These are phyloP conservation scores for Dufourea novaeangliae DNA, from an alignment of 1,140 invertebrate species.

Conservation along the genomic window DNA sequence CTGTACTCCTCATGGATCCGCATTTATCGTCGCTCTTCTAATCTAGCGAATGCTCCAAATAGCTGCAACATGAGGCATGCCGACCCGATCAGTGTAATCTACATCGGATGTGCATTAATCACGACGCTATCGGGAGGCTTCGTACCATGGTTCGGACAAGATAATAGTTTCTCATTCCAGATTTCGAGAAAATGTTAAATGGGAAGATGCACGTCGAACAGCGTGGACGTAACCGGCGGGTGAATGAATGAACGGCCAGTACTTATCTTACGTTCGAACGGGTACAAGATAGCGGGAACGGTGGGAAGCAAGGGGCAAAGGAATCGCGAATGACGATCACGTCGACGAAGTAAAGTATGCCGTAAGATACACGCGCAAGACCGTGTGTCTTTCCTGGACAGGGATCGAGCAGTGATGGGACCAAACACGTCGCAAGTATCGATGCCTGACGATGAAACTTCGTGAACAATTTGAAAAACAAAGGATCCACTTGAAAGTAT, in stretches of 20 bases:
- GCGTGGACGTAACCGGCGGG: slow-evolving; percentile 22
- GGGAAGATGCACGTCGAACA: not conserved
- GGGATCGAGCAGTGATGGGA: not conserved
- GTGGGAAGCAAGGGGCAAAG: slow-evolving; percentile 19
- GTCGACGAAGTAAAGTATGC: slow-evolving; percentile 70
- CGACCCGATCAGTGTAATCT: not conserved
- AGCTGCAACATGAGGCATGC: not conserved
- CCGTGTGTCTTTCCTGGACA: slow-evolving; percentile 41
- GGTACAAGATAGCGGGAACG: slow-evolving; percentile 59
- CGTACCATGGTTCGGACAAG: not conserved
- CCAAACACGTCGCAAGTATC: not conserved
- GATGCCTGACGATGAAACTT: too few species aligned
- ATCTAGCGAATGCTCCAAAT: slow-evolving; percentile 5
- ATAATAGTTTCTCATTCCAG: slow-evolving; percentile 1
- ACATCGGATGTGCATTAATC: slow-evolving; percentile 4
- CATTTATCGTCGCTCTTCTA: not conserved
- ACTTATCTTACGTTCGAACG: slow-evolving; percentile 41
- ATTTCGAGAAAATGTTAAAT: not conserved
- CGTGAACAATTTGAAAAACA: too few species aligned
- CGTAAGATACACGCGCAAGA: slow-evolving; percentile 58
- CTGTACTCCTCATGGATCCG: not conserved
- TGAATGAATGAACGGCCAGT: slow-evolving; percentile 65
- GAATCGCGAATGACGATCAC: slow-evolving; percentile 70
- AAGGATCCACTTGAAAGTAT: too few species aligned
- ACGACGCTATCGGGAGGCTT: not conserved